A percentile compares a stretch with the other conserved stretches of the same genome.
Evolutionary conservation across 2,888 invertebrate species (phyloP).

Genomic region (Hipparchia semele): DNA sequence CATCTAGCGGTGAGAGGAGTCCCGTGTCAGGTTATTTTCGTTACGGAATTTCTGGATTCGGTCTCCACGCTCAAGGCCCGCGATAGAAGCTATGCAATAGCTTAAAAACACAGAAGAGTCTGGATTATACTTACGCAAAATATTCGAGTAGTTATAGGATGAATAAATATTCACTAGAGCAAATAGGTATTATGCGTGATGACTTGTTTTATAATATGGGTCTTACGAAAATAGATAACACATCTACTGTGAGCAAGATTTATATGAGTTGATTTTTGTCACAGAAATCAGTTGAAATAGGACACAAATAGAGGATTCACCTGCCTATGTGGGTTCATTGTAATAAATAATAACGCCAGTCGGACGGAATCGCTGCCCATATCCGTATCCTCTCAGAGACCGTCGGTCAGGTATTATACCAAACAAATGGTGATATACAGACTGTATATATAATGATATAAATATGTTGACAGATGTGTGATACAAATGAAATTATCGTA

Average conservation of each 20-base stretch:
- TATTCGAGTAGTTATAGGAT: no score
- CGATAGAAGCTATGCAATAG: no score
- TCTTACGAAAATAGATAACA: no score
- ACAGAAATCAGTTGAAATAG: background rate
- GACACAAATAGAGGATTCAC: conserved; percentile 9
- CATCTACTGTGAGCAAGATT: background rate
- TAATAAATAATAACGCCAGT: conserved; percentile 34
- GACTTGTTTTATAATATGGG: no score
- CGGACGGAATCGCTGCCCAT: conserved; percentile 33
- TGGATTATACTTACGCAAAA: no score
- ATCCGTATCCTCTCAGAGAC: conserved; percentile 30
- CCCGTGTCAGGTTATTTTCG: no score
- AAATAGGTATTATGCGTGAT: no score
- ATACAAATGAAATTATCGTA: background rate
- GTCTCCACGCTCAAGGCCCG: no score
- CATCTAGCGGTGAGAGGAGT: no score
- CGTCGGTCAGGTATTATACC: conserved; percentile 18
- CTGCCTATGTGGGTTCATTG: conserved; percentile 19
- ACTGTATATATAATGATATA: background rate
- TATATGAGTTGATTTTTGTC: background rate
- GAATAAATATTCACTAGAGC: no score
- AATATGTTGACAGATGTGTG: background rate
- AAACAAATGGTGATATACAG: conserved; percentile 11
- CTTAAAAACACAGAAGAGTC: no score
- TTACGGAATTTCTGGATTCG: no score